Evolutionary conservation across 2,888 invertebrate genomes (phyloP), one percentile per base, ranked within the genome.

Genomic region (Luperina testacea): DNA sequence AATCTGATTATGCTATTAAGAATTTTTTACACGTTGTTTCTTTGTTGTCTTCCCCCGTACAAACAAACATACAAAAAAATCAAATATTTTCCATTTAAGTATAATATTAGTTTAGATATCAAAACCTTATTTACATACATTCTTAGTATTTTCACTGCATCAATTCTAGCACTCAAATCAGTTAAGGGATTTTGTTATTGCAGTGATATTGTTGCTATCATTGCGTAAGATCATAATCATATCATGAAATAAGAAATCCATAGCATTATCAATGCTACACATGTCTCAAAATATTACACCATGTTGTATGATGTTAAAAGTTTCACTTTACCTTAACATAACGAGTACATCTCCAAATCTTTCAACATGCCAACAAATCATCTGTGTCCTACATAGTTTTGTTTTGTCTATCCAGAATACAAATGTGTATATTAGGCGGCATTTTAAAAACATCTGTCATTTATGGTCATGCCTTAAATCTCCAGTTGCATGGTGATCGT

Each of bases 391-490:
- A 83, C 75, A 78, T 84, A 78, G 24, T 65, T 75, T 27, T 75
- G 72, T 53, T 77, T 74, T 77, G 69, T 70, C 69, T 77, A 75
- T 87, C 63, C 81, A 51, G 87, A 87, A 86, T 86, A 87, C 77
- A 87, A 86, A 86, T 71, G 87, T 77, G 45, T 63, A 70, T 78
- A 83, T 84, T 77, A 86, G 27, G 72, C 69, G 68, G 61, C 72
- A 75, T 75, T 86, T 76, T 73, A 51, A 67, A 75, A 85, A 84
- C 88, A 87, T 88, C 86, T 87, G 86, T 72, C 69, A 7, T 78
- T 67, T 83, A 77, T 71, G 74, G 72, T 69, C 64, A 61, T 63
- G 80, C 17, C 69, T 68, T 72, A 68, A 82, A 74, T 80, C 83
- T 81, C 24, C 48, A 61, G 61, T 86, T 86, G 68, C 76, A 73